These are phyloP conservation scores for Urocitellus parryii DNA, from an alignment of 2,113 vertebrate species.

Conservation along the genomic window DNA sequence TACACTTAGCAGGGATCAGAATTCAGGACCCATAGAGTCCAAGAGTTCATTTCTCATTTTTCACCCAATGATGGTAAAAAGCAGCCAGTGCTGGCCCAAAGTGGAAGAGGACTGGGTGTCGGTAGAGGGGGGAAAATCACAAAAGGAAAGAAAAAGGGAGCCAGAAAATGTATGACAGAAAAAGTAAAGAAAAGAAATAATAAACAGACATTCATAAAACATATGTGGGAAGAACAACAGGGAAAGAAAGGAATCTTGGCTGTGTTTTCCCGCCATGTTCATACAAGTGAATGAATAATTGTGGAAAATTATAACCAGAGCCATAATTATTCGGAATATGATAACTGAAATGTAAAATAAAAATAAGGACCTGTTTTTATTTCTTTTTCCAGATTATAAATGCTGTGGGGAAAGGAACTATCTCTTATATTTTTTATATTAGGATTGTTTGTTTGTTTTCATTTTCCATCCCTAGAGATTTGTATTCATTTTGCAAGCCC, in stretches of 20 bases:
- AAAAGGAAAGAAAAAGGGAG: neutral
- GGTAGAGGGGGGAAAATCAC: no score
- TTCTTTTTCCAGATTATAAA: slow-evolving; percentile 45
- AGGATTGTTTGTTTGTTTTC: neutral
- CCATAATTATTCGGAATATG: neutral
- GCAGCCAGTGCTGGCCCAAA: no score
- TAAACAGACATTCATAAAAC: neutral
- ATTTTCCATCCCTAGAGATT: neutral
- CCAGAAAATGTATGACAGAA: neutral
- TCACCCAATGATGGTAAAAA: no score
- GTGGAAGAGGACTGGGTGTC: no score
- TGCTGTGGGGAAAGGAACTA: neutral
- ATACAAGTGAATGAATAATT: neutral
- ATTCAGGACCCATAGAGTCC: no score
- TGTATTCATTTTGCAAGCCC: neutral
- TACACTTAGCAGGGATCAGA: no score
- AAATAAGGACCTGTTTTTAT: neutral
- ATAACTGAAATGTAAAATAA: neutral
- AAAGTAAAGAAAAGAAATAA: neutral
- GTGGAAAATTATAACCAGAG: neutral
- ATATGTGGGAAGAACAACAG: neutral
- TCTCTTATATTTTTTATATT: neutral
- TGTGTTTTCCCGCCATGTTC: neutral
- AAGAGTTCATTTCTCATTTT: no score
- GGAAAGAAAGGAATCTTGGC: neutral